Evolutionary conservation across 2,113 vertebrate genomes (phyloP), one percentile per base, ranked within the genome.

Genomic region (Ageneiosus marmoratus): DNA sequence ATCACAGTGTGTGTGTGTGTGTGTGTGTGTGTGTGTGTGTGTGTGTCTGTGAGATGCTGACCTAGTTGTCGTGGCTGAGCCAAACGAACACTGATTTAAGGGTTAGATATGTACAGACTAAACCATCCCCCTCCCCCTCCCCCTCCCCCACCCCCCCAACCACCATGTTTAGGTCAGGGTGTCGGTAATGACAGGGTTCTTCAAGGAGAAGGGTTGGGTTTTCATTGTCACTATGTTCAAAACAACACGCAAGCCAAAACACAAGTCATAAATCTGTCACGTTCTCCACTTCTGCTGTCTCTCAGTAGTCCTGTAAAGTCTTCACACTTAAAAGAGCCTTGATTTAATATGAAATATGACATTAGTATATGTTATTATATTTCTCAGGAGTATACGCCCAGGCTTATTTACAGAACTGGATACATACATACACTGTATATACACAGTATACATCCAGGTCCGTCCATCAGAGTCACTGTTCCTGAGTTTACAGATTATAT

Each of bases 21-120:
- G 70, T 74, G 37, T 29, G 44, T 73, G 70, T 50, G 70, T 72
- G 22, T 27, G 44, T 50, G 41, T 72, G 24, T 72, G 41, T 72
- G 24, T 46, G 37, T 72, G 41, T 46, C 4, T 22, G 22, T 20
- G 46, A 46, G 48, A 72, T 32, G 67, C 70, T 84, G 86, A 83
- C 80, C 83, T 86, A 81, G 22, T 80, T 83, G 16, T 79, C 56
- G 53, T 50, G 85, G 46, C 76, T 77, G 83, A 48, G 37, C n/a
- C 87, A 83, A 85, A 81, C 58, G 48, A 46, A 80, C 83, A 32
- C 46, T 81, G 83, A 88, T 88, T 81, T 83, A 79, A 83, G 85
- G 83, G 51, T 82, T 75, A 72, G 85, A 84, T 73, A 79, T 55
- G 73, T 63, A 41, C 63, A 83, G 82, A 83, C 82, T 83, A 83